Conservation (phyloP, 2,888 invertebrate genomes). For the Drosophila setosimentum region DNA sequence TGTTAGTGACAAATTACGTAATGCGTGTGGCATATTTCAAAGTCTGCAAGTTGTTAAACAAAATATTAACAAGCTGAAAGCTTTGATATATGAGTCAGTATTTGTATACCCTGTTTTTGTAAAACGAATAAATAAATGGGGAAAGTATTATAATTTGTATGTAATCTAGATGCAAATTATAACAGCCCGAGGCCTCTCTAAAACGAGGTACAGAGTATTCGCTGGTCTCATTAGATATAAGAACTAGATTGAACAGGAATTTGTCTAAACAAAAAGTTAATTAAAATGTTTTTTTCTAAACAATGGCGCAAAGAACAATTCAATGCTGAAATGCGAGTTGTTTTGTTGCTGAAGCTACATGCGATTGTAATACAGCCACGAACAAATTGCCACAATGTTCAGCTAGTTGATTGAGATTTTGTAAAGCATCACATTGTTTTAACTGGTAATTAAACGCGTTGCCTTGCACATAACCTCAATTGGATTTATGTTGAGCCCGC, state of each 20-base stretch:
- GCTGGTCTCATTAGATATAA: neutral
- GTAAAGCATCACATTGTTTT: conserved; percentile 11
- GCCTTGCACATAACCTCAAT: conserved; percentile 1
- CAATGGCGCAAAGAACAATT: conserved; percentile 22
- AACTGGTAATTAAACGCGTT: conserved; percentile 3
- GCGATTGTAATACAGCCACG: neutral
- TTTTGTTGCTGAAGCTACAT: conserved; percentile 15
- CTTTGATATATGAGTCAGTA: conserved; percentile 19
- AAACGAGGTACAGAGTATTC: neutral
- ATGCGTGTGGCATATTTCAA: conserved; percentile 52
- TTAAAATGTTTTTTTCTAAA: conserved; percentile 29
- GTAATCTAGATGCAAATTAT: neutral
- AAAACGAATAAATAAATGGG: too few species aligned
- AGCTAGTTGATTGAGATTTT: conserved; percentile 6
- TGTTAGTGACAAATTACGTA: conserved; percentile 71
- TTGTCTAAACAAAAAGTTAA: conserved; percentile 42
- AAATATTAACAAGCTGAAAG: conserved; percentile 23
- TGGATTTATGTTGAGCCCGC: conserved; percentile 11
- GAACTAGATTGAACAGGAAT: neutral
- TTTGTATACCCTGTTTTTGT: conserved; percentile 10
- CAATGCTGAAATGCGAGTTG: conserved; percentile 22
- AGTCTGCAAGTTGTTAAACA: conserved; percentile 38
- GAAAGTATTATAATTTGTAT: neutral
- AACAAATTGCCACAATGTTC: conserved; percentile 17
- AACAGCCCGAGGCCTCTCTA: neutral